These are phyloP conservation scores for Anabas testudineus DNA, from an alignment of 2,797 vertebrate species.

Conservation along the genomic window DNA sequence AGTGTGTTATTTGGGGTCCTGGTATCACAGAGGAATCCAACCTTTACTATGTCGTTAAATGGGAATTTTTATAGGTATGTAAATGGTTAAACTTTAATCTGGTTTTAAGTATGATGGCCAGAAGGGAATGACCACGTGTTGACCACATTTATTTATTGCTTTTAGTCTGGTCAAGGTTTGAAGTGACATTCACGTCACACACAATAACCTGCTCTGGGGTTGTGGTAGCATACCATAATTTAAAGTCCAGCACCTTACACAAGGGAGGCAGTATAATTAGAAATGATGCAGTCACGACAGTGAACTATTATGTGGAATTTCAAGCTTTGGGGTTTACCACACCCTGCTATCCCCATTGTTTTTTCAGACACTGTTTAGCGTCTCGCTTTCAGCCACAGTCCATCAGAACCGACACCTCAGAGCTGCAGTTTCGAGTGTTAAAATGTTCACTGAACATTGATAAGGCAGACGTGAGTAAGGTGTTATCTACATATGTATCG, in stretches of 20 bases:
- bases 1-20: constrained; percentile 35
- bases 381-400: constrained; percentile 56
- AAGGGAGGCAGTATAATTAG: constrained; percentile 16
- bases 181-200: constrained; percentile 32
- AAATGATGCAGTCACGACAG: constrained; percentile 21
- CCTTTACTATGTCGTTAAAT: constrained; percentile 46
- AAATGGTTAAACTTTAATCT: constrained; percentile 47
- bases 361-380: constrained; percentile 45
- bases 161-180: constrained; percentile 30
- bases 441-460: constrained; percentile 55
- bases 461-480: constrained; percentile 41
- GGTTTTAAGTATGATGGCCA: constrained; percentile 28
- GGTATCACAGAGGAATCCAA: constrained; percentile 54
- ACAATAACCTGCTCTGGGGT: constrained; percentile 38
- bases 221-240: constrained; percentile 39
- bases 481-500: constrained; percentile 76
- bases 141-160: constrained; percentile 36
- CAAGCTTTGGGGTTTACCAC: constrained; percentile 20
- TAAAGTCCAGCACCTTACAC: constrained; percentile 51
- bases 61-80: constrained; percentile 49
- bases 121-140: constrained; percentile 23
- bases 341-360: constrained; percentile 2
- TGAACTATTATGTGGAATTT: constrained; percentile 23
- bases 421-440: constrained; percentile 60
- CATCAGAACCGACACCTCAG: constrained; percentile 50